Evolutionary conservation across 2,113 vertebrate species (phyloP).

Genomic region (Mesembrinibis cayennensis): DNA sequence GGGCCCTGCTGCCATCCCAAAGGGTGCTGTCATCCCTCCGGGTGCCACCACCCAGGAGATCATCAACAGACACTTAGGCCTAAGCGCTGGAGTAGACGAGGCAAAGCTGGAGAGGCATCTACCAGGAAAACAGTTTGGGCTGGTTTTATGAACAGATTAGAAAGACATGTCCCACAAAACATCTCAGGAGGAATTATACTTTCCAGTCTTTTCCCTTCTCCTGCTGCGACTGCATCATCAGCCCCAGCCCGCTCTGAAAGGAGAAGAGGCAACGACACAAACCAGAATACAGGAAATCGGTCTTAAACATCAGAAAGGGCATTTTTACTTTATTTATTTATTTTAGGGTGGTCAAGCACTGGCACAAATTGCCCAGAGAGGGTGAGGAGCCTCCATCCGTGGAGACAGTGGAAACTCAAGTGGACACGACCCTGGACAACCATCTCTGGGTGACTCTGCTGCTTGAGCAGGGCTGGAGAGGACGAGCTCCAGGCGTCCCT

Average conservation of each 20-base stretch:
- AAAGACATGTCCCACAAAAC: accelerated
- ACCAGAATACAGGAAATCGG: accelerated
- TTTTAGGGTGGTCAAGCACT: not conserved
- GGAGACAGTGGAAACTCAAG: not conserved
- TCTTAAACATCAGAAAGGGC: not conserved
- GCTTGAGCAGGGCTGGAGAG: not conserved
- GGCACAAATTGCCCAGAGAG: not conserved
- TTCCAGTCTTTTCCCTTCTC: not conserved
- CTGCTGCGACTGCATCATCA: accelerated
- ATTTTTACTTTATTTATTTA: not conserved
- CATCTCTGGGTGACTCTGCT: not conserved
- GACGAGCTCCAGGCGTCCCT: accelerated
- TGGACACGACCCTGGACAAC: accelerated
- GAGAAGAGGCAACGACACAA: not conserved
- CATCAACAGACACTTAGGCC: accelerated
- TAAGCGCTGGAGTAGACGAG: accelerated
- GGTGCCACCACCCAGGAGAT: not conserved
- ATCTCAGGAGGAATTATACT: accelerated
- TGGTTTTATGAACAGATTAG: accelerated
- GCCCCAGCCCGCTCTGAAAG: not conserved
- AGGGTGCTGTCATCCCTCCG: not conserved
- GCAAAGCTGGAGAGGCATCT: not conserved
- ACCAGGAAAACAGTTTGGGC: accelerated
- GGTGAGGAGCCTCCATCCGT: not conserved
- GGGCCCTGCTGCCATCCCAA: not conserved